Conservation (phyloP, 1,140 invertebrate genomes). For the Ceratoteleas bidentatus region DNA sequence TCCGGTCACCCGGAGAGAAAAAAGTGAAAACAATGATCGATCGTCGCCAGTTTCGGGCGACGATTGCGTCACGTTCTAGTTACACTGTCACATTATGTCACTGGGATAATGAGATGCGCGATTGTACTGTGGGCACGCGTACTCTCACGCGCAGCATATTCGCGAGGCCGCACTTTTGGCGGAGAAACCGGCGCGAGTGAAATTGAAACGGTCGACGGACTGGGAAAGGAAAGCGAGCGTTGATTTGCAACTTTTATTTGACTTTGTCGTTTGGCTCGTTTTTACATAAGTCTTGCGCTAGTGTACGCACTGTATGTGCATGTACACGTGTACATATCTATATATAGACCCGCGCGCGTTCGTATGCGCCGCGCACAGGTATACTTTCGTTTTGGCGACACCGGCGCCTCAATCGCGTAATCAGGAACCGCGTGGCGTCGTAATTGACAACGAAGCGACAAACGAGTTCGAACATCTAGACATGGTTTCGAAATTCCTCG, state of each 20-base stretch:
- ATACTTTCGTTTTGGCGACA: too few species aligned
- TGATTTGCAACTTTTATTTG: slow-evolving; percentile 48
- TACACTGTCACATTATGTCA: slow-evolving; percentile 34
- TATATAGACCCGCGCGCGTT: too few species aligned
- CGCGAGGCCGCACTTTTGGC: not conserved
- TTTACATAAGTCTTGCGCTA: slow-evolving; percentile 48
- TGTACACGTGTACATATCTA: too few species aligned
- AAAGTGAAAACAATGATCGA: too few species aligned
- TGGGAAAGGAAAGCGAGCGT: slow-evolving; percentile 6
- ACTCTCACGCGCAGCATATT: not conserved
- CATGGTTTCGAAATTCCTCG: too few species aligned
- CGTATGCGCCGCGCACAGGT: too few species aligned
- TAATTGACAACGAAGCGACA: too few species aligned
- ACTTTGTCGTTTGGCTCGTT: slow-evolving; percentile 4
- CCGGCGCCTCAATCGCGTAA: too few species aligned
- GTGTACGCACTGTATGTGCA: too few species aligned
- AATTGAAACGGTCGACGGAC: not conserved
- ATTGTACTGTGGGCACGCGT: slow-evolving; percentile 5
- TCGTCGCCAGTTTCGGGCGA: not conserved
- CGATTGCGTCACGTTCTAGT: slow-evolving; percentile 17
- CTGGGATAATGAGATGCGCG: slow-evolving; percentile 28
- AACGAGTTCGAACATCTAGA: too few species aligned
- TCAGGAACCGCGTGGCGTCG: too few species aligned
- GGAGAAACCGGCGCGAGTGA: slow-evolving; percentile 11
- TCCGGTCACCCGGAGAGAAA: too few species aligned